A percentile compares a stretch with the other conserved stretches of the same genome.
These are phyloP conservation scores for Chymomyza procnemis DNA, from an alignment of 2,888 invertebrate genomes.

Conservation along the genomic window DNA sequence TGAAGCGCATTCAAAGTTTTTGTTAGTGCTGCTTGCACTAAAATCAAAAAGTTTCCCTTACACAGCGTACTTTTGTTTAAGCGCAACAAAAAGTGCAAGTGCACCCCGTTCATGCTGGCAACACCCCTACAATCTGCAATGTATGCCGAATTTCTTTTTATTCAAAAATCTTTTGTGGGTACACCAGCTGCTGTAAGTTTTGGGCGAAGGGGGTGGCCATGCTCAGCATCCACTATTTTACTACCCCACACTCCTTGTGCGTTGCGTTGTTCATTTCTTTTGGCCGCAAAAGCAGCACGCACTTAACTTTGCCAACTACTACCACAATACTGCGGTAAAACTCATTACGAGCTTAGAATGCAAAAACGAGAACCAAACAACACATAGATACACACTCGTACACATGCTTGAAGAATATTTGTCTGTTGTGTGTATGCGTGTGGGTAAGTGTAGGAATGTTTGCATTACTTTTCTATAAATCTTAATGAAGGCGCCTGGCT, in stretches of 20 bases:
- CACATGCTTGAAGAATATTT: neutral
- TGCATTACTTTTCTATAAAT: constrained; percentile 49
- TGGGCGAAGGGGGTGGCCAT: too few relatives aligned
- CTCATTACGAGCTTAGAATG: constrained; percentile 73
- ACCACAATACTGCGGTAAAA: constrained; percentile 69
- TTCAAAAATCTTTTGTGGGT: constrained; percentile 54
- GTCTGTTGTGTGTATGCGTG: neutral
- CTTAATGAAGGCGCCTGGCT: constrained; percentile 60
- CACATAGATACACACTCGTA: constrained; percentile 11
- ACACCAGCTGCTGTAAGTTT: neutral
- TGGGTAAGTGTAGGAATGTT: constrained; percentile 20
- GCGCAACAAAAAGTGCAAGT: constrained; percentile 61
- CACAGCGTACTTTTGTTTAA: constrained; percentile 58
- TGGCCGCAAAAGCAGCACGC: constrained; percentile 70
- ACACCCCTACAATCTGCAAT: constrained; percentile 27
- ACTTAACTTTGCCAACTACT: constrained; percentile 63
- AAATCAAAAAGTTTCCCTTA: constrained; percentile 70
- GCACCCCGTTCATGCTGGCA: constrained; percentile 7
- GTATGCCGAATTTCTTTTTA: constrained; percentile 51
- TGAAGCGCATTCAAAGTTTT: constrained; percentile 62
- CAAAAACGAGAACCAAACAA: constrained; percentile 58
- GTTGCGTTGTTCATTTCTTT: constrained; percentile 53
- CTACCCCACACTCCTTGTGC: neutral
- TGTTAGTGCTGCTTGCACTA: constrained; percentile 6
- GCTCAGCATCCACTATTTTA: neutral